Evolutionary conservation across 2,113 vertebrate species (phyloP), one percentile per base, ranked within the genome.

Genomic region (Cephalopterus ornatus): DNA sequence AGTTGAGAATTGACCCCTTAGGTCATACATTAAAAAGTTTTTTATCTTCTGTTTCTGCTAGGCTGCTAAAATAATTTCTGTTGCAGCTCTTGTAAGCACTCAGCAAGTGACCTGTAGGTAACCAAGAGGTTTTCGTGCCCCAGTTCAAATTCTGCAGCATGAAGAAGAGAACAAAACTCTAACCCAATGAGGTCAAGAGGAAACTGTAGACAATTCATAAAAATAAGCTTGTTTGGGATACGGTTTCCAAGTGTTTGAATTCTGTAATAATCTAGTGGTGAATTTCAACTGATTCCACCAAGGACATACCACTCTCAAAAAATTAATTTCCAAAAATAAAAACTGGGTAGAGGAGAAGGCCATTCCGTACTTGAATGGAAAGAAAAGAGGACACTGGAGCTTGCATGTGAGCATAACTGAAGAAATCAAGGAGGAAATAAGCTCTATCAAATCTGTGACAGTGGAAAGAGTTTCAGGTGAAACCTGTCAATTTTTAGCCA

Each of bases 401-500:
- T 53, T 49, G 21, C 13, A 24, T 59, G 18, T 68, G 35, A 46
- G 11, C 14, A 44, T 22, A 72, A 7, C 8, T 41, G 59, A 88
- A 66, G 44, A 41, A 81, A 81, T 46, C 30, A 10, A 56, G 3
- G 11, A 49, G 17, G 5, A 11, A 63, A 13, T 67, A 85, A 44
- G 19, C 41, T 81, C 81, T 73, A 21, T 35, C 27, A 62, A 52
- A 67, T 7, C 9, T 75, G 44, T 62, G 23, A 39, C 56, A 58
- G 11, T 42, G 37, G 26, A 9, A 79, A 66, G 5, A 39, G 7
- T 66, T 89, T 83, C 26, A 41, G 6, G 1, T 30, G 33, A 46
- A 35, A 50, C 3, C 20, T 37, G 1, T 49, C 2, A 2, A 10
- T 24, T 39, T 88, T 88, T 24, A 73, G 12, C n/a, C 0, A 4